phyloP scores from a whole-genome alignment of 2,113 vertebrate genomes.

The Mesocricetus auratus region DNA sequence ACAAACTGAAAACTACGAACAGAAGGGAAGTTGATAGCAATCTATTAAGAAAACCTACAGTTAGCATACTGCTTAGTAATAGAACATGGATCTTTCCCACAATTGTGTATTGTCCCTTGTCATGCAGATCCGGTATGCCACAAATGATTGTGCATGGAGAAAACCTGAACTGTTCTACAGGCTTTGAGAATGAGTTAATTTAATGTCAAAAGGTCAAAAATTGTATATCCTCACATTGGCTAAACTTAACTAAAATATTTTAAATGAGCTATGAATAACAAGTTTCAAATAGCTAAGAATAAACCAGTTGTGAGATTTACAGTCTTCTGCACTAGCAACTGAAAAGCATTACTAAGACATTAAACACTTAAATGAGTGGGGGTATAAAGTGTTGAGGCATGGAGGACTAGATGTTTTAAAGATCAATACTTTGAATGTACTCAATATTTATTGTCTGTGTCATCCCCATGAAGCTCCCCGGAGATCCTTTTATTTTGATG shows the following conservation, averaged over 20 bases:
- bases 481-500: neutral
- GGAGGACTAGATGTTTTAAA: slow-evolving; percentile 33
- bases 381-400: neutral
- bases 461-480: neutral
- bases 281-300: neutral
- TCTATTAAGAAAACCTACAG: neutral
- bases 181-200: neutral
- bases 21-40: neutral
- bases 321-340: neutral
- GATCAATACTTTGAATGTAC: slow-evolving; percentile 29
- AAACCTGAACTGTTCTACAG: neutral
- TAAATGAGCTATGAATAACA: neutral
- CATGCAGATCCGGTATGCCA: neutral
- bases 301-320: neutral
- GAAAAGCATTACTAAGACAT: slow-evolving; percentile 29
- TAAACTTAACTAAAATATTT: neutral
- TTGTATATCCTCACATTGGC: neutral
- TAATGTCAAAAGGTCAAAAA: neutral
- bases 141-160: neutral
- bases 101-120: neutral
- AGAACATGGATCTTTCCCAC: neutral
- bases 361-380: slow-evolving; percentile 24
- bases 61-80: neutral
- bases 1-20: slow-evolving; percentile 38
- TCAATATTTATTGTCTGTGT: slow-evolving; percentile 13